These are phyloP conservation scores for Distichodus sexfasciatus DNA, from an alignment of 2,797 vertebrate genomes.

Conservation along the genomic window DNA sequence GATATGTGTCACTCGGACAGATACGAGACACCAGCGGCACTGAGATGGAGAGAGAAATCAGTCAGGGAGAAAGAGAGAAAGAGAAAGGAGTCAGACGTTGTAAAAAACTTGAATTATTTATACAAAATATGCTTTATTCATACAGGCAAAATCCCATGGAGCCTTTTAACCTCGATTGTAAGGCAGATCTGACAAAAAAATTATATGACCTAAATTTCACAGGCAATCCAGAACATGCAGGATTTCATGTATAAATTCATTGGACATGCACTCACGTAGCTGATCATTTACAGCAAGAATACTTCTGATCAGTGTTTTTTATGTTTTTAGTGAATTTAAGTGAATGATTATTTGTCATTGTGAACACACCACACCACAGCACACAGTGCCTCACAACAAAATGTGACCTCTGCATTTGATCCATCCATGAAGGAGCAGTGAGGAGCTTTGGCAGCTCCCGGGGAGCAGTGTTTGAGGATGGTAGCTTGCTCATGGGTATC, in stretches of 20 bases:
- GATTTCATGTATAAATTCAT: neutral
- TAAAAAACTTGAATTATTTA: slow-evolving; percentile 5
- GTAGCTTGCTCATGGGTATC: too few relatives aligned
- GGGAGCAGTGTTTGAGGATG: too few relatives aligned
- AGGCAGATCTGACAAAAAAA: neutral
- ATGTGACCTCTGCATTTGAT: too few relatives aligned
- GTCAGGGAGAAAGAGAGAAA: neutral
- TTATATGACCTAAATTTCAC: neutral
- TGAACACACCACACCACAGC: too few relatives aligned
- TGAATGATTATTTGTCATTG: too few relatives aligned
- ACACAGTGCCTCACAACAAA: too few relatives aligned
- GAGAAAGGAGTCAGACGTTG: slow-evolving; percentile 14
- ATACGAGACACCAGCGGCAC: slow-evolving; percentile 96
- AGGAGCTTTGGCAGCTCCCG: too few relatives aligned
- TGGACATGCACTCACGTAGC: too few relatives aligned
- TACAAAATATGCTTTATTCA: slow-evolving; percentile 1
- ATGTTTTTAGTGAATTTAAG: too few relatives aligned
- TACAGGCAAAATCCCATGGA: neutral
- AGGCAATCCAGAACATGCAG: neutral
- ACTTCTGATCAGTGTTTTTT: too few relatives aligned
- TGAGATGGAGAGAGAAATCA: slow-evolving; percentile 54
- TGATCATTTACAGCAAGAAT: too few relatives aligned
- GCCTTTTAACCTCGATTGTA: slow-evolving; percentile 5
- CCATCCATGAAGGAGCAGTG: too few relatives aligned
- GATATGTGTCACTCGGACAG: slow-evolving; percentile 96